Percentiles rank a stretch among this genome's conserved stretches.
Evolutionary conservation across 2,797 vertebrate species (phyloP).

Genomic region (Phrynocephalus vlangalii): DNA sequence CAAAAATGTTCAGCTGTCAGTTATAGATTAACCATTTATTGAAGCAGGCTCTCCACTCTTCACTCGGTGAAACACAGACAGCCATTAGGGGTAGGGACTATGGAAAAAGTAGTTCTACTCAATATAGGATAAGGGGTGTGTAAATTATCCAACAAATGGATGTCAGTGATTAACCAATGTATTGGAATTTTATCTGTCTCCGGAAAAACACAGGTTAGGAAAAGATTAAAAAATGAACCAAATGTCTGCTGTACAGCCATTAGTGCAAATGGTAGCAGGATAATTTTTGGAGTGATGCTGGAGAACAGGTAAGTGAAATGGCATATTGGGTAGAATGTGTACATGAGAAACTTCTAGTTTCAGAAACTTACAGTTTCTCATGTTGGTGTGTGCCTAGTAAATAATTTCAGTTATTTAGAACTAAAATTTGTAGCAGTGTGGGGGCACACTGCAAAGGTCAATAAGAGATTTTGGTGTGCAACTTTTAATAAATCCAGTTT

Average conservation of each 20-base stretch:
- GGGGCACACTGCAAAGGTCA: neutral
- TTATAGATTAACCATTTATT: neutral
- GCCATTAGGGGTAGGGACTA: too few relatives aligned
- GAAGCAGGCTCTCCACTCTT: neutral
- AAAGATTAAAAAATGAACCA: slow-evolving; percentile 70
- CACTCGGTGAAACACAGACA: neutral
- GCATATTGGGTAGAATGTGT: neutral
- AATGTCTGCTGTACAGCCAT: slow-evolving; percentile 74
- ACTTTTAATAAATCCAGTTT: neutral
- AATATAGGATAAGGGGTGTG: neutral
- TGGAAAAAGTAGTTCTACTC: neutral
- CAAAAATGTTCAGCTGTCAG: neutral
- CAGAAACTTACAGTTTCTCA: neutral
- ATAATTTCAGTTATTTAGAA: neutral
- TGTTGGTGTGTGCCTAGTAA: neutral
- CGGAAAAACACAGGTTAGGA: slow-evolving; percentile 68
- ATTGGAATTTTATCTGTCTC: neutral
- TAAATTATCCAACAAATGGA: neutral
- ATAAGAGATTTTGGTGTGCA: neutral
- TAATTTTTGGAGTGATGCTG: slow-evolving; percentile 68
- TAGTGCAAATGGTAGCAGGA: slow-evolving; percentile 64
- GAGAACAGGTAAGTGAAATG: slow-evolving; percentile 69
- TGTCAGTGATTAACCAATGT: neutral
- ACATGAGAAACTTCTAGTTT: too few relatives aligned
- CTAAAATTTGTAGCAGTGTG: neutral